Evolutionary conservation across 2,113 vertebrate species (phyloP).

Genomic region (Engystomops pustulosus): DNA sequence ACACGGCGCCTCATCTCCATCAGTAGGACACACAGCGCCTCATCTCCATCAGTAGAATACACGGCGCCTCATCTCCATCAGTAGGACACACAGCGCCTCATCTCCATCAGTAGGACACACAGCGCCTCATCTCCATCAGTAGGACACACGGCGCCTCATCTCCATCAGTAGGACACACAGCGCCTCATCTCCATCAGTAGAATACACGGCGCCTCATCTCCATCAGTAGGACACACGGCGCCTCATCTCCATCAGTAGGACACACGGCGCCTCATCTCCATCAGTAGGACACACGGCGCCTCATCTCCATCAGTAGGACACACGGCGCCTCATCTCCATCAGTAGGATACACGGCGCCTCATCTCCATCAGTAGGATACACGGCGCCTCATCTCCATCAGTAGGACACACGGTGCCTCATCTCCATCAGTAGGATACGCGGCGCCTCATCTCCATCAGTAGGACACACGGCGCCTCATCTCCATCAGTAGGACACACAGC

Average conservation of each 20-base stretch:
- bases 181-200: neutral
- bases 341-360: neutral
- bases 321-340: neutral
- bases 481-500: neutral
- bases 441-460: neutral
- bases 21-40: neutral
- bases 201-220: neutral
- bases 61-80: neutral
- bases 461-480: neutral
- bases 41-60: neutral
- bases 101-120: neutral
- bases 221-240: neutral
- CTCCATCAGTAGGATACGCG: neutral
- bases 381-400: neutral
- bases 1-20: neutral
- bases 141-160: neutral
- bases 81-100: neutral
- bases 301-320: neutral
- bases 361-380: neutral
- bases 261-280: neutral
- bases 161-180: neutral
- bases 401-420: neutral
- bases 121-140: neutral
- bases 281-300: too few species aligned
- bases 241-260: neutral